phyloP scores from a whole-genome alignment of 2,888 invertebrate genomes.

The Ametastegia equiseti region DNA sequence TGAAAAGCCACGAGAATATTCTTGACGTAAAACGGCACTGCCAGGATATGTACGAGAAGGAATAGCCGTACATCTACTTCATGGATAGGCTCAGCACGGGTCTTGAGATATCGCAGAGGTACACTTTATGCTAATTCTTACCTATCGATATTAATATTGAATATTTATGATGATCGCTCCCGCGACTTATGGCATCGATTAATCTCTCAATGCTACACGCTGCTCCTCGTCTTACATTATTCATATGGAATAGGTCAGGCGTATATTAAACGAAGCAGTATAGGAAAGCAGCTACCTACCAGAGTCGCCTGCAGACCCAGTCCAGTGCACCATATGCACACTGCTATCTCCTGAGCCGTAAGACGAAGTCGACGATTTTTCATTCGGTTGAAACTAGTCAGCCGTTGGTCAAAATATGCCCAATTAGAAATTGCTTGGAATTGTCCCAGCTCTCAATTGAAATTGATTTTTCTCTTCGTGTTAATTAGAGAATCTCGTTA shows the following conservation, averaged over 20 bases:
- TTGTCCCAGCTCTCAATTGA: no score
- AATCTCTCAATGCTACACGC: slow-evolving; percentile 39
- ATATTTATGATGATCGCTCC: slow-evolving; percentile 72
- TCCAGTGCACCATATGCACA: background rate
- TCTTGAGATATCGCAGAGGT: no score
- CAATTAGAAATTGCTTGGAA: no score
- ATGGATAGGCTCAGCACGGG: no score
- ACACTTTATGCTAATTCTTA: slow-evolving; percentile 71
- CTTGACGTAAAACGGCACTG: no score
- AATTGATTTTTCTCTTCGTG: background rate
- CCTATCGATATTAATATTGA: slow-evolving; percentile 74
- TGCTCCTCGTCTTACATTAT: slow-evolving; percentile 35
- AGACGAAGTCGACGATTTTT: no score
- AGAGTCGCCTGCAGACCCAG: background rate
- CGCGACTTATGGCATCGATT: slow-evolving; percentile 69
- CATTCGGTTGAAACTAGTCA: no score
- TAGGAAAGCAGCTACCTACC: background rate
- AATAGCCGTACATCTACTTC: no score
- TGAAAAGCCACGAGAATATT: no score
- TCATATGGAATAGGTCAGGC: slow-evolving; percentile 45
- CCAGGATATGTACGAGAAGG: no score
- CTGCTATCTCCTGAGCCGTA: no score
- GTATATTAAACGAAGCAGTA: slow-evolving; percentile 11
- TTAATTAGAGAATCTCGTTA: background rate
- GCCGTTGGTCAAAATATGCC: no score